Conservation (phyloP, 2,113 vertebrate genomes). For the Origma solitaria region DNA sequence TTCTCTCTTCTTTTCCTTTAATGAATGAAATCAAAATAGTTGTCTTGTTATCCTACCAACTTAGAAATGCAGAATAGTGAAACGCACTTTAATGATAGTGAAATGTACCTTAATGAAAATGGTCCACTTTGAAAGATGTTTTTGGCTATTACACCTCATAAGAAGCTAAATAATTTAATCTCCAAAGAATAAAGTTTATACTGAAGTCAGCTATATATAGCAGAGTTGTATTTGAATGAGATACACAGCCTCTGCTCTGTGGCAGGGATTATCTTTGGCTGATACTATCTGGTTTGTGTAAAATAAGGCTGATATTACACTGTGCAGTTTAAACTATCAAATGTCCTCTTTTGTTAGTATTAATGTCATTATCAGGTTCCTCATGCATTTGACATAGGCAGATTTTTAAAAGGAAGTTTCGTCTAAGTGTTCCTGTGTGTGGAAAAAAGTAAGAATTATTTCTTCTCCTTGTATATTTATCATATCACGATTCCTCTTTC, state of each 20-base stretch:
- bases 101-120: neutral
- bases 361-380: neutral
- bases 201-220: slow-evolving; percentile 18
- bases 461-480: slow-evolving; percentile 30
- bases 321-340: neutral
- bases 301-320: neutral
- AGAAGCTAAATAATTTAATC: neutral
- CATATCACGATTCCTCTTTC: neutral
- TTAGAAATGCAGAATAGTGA: neutral
- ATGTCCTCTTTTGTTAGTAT: slow-evolving; percentile 5
- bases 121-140: neutral
- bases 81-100: neutral
- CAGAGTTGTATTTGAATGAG: neutral
- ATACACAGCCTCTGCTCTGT: neutral
- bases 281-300: slow-evolving; percentile 11
- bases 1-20: neutral
- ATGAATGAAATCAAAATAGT: neutral
- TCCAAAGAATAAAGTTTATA: slow-evolving; percentile 17
- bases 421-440: neutral
- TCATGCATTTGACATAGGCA: neutral
- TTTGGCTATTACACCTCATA: neutral
- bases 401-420: neutral
- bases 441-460: slow-evolving; percentile 47
- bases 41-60: neutral
- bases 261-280: slow-evolving; percentile 30